These are phyloP conservation scores for Aspiorhynchus laticeps DNA, from an alignment of 2,113 vertebrate species.

Conservation along the genomic window DNA sequence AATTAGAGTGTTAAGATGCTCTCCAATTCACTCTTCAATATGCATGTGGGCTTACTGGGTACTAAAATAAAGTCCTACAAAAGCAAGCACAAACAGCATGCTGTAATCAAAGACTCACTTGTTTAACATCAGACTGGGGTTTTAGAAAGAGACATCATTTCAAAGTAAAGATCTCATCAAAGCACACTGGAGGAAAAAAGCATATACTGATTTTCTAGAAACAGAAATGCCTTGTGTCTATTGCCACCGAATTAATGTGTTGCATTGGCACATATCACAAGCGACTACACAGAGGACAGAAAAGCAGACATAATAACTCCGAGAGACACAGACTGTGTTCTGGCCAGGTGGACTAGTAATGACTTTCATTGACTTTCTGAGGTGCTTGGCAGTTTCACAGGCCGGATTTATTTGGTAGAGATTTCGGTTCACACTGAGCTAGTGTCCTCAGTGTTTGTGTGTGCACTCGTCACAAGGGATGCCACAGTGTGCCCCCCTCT, in stretches of 20 bases:
- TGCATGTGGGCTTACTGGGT: background rate
- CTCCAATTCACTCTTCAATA: background rate
- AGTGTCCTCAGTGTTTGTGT: conserved; percentile 43
- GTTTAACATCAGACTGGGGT: conserved; percentile 9
- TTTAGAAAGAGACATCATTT: background rate
- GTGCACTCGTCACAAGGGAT: conserved; percentile 11
- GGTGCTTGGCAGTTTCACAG: conserved; percentile 46
- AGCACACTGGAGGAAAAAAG: background rate
- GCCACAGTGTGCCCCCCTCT: conserved; percentile 20
- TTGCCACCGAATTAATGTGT: background rate
- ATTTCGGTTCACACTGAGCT: conserved; percentile 45
- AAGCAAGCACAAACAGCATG: background rate
- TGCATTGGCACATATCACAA: background rate
- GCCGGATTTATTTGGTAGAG: conserved; percentile 46
- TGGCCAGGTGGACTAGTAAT: conserved; percentile 30
- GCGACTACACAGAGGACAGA: background rate
- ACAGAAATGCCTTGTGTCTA: background rate
- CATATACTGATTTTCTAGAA: background rate
- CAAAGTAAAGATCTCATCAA: background rate
- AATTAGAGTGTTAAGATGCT: background rate
- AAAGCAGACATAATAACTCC: background rate
- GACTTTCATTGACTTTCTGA: conserved; percentile 54
- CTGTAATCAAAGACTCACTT: background rate
- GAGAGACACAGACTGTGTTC: background rate
- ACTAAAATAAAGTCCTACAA: conserved; percentile 6